Conservation (phyloP, 2,113 vertebrate species). For the Microtus pennsylvanicus region DNA sequence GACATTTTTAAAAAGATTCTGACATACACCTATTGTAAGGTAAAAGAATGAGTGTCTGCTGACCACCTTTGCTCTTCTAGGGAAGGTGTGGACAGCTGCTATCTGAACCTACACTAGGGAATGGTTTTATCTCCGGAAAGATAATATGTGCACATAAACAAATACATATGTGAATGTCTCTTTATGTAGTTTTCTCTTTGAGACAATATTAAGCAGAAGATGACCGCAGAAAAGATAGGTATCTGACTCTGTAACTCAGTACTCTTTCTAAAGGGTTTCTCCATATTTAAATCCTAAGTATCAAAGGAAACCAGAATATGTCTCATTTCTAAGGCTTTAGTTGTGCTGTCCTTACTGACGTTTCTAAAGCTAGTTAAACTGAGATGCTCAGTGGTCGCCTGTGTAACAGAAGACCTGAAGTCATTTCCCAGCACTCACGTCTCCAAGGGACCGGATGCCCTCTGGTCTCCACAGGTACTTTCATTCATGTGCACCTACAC, state of each 20-base stretch:
- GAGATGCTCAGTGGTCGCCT: neutral
- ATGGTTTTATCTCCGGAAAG: constrained; percentile 55
- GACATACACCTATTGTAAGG: constrained; percentile 31
- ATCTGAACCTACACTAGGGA: neutral
- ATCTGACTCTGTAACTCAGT: constrained; percentile 3
- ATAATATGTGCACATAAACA: neutral
- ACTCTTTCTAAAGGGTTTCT: constrained; percentile 42
- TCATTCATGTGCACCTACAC: neutral
- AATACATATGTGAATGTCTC: neutral
- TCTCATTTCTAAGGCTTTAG: neutral
- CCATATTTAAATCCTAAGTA: constrained; percentile 8
- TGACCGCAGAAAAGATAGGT: constrained; percentile 22
- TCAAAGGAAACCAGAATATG: neutral
- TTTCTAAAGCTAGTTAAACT: constrained; percentile 35
- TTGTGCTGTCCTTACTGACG: neutral
- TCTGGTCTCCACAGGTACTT: neutral
- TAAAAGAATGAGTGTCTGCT: constrained; percentile 49
- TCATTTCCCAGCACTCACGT: neutral
- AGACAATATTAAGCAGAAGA: neutral
- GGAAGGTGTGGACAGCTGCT: constrained; percentile 38
- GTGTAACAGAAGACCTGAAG: neutral
- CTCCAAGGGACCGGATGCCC: neutral
- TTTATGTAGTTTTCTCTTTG: constrained; percentile 49
- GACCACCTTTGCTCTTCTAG: constrained; percentile 40
- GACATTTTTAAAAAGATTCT: constrained; percentile 47